Evolutionary conservation across 2,888 invertebrate genomes (phyloP).

Genomic region (Entomobrya proxima): DNA sequence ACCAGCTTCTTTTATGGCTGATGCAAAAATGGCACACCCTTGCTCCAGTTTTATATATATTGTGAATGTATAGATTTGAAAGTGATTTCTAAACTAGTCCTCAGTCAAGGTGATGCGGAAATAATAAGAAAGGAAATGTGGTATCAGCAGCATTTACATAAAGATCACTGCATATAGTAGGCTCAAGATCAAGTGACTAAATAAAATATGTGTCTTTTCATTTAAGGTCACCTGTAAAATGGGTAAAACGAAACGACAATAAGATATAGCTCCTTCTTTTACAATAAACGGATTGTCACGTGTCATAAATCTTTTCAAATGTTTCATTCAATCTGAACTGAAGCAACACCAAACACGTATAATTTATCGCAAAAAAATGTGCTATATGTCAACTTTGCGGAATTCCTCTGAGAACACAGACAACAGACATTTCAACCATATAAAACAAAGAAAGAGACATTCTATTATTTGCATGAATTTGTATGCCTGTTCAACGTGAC

Average conservation of each 20-base stretch:
- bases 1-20: background rate
- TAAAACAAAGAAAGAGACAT: background rate
- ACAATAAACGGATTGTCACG: slow-evolving; percentile 2
- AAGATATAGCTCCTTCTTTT: background rate
- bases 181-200: background rate
- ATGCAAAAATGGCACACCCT: background rate
- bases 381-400: background rate
- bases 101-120: slow-evolving; percentile 1
- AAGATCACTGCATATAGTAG: background rate
- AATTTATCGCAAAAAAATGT: background rate
- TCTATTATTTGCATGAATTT: slow-evolving; percentile 26
- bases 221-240: background rate
- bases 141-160: background rate
- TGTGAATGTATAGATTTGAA: background rate
- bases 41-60: background rate
- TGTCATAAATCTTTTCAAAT: background rate
- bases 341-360: background rate
- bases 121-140: background rate
- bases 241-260: background rate
- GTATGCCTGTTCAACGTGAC: slow-evolving; percentile 11
- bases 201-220: background rate
- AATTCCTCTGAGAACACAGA: background rate
- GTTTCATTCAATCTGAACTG: background rate
- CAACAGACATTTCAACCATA: background rate
- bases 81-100: background rate